Conservation (phyloP, 2,113 vertebrate species). For the Python bivittatus region DNA sequence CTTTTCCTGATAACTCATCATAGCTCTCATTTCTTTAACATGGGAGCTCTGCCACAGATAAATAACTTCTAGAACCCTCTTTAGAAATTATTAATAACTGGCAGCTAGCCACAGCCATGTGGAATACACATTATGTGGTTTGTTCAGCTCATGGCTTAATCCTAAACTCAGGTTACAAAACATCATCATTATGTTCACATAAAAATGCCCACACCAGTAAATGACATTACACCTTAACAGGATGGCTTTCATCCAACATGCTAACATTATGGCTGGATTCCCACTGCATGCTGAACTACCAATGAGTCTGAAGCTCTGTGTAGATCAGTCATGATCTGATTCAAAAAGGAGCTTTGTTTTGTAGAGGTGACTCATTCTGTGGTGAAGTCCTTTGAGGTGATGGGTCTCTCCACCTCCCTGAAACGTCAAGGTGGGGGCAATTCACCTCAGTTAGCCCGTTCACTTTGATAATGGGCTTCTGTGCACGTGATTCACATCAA, state of each 20-base stretch:
- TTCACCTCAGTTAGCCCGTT: background rate
- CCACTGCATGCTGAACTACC: background rate
- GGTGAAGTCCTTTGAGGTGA: background rate
- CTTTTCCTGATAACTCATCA: background rate
- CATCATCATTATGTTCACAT: background rate
- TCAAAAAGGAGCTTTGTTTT: background rate
- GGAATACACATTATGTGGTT: constrained; percentile 53
- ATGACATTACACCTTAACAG: background rate
- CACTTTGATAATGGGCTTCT: background rate
- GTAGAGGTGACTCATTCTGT: background rate
- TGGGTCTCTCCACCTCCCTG: background rate
- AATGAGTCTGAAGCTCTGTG: background rate
- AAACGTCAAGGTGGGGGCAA: background rate
- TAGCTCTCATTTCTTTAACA: background rate
- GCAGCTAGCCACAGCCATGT: constrained; percentile 46
- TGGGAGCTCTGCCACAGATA: background rate
- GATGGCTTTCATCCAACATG: background rate
- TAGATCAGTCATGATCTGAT: background rate
- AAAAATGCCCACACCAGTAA: background rate
- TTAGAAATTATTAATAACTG: background rate
- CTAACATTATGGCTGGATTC: background rate
- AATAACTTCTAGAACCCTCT: background rate
- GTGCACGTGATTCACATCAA: background rate
- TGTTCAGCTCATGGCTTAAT: too few species aligned
- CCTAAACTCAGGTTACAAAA: background rate